Conservation (phyloP, 2,113 vertebrate genomes). For the Tachysurus vachellii region DNA sequence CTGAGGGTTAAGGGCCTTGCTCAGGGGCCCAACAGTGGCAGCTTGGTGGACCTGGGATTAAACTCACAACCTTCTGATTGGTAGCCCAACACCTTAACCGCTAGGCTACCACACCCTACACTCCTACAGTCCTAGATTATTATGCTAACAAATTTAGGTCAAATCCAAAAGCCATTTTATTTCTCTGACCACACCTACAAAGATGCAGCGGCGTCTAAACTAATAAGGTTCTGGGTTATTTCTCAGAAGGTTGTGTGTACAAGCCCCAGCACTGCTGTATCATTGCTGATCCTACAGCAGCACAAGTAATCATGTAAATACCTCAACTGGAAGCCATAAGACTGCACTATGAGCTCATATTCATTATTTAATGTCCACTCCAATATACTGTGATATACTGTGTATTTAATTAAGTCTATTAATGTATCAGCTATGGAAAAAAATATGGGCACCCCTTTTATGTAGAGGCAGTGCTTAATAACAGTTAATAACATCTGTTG, state of each 20-base stretch:
- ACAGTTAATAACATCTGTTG: background rate
- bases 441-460: background rate
- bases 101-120: too few species aligned
- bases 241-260: too few species aligned
- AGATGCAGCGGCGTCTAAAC: too few species aligned
- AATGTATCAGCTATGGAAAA: background rate
- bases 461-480: background rate
- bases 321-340: background rate
- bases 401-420: background rate
- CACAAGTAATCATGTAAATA: background rate
- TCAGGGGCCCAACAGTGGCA: too few species aligned
- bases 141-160: background rate
- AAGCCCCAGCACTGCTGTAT: too few species aligned
- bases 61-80: too few species aligned
- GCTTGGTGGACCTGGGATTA: too few species aligned
- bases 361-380: background rate
- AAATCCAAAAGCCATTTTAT: background rate
- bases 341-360: background rate
- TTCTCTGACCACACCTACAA: background rate
- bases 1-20: too few species aligned
- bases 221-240: too few species aligned
- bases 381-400: background rate
- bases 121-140: background rate
- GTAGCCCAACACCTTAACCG: too few species aligned
- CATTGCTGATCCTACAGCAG: too few species aligned